Conservation (phyloP, 2,888 invertebrate species). For the Ormyrus labotus region DNA sequence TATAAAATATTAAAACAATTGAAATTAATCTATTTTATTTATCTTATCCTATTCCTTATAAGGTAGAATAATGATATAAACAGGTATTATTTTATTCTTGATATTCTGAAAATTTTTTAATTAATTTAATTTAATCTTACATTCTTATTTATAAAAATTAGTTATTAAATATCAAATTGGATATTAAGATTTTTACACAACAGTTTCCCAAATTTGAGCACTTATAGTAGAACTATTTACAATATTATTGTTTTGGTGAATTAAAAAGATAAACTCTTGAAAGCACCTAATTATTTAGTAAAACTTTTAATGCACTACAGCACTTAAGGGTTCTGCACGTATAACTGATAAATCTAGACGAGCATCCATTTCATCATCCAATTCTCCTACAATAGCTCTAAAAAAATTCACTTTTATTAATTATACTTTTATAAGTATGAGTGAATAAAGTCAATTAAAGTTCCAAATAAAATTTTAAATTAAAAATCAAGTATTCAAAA, state of each 20-base stretch:
- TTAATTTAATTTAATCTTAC: too few species aligned
- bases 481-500: conserved; percentile 13
- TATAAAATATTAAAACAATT: conserved; percentile 51
- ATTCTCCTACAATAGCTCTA: conserved; percentile 88
- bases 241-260: conserved; percentile 35
- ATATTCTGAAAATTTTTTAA: neutral
- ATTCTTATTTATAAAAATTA: conserved; percentile 37
- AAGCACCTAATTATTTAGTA: conserved; percentile 30
- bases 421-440: too few species aligned
- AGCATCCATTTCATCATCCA: conserved; percentile 90
- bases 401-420: conserved; percentile 63
- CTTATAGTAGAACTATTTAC: conserved; percentile 59
- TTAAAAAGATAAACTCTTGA: conserved; percentile 16
- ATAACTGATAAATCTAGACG: conserved; percentile 87
- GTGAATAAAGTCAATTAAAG: neutral
- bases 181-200: conserved; percentile 53
- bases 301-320: conserved; percentile 83
- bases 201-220: conserved; percentile 5
- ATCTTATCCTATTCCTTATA: conserved; percentile 28
- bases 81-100: neutral
- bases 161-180: conserved; percentile 49
- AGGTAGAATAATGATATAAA: neutral
- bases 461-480: neutral
- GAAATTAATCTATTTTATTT: conserved; percentile 28
- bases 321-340: conserved; percentile 89